phyloP scores from a whole-genome alignment of 2,113 vertebrate species.

The Trichechus manatus region DNA sequence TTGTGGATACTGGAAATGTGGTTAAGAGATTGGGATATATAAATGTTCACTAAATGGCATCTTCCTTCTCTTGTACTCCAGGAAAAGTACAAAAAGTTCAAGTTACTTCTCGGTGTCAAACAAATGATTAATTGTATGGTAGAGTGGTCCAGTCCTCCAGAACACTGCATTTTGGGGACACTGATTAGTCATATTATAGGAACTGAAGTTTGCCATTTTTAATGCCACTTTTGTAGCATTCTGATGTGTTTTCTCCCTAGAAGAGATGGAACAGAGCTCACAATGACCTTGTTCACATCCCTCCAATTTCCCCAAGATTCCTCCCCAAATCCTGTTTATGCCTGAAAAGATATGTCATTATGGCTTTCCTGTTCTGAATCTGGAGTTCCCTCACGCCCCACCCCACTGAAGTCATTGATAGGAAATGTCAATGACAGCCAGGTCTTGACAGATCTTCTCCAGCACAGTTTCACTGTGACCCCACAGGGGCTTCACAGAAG shows the following conservation, averaged over 20 bases:
- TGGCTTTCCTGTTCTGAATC: neutral
- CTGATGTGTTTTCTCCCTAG: neutral
- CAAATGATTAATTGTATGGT: constrained; percentile 28
- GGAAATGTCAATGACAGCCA: constrained; percentile 49
- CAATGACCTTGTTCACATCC: neutral
- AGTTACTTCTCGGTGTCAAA: neutral
- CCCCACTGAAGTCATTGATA: neutral
- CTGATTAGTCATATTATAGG: constrained; percentile 55
- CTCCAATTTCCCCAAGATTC: neutral
- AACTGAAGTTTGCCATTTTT: constrained; percentile 14
- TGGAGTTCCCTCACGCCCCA: neutral
- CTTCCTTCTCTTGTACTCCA: constrained; percentile 9
- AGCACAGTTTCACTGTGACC: neutral
- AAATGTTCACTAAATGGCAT: neutral
- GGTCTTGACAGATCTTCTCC: neutral
- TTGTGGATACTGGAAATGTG: neutral
- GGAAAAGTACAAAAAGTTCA: constrained; percentile 48
- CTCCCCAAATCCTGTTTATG: neutral
- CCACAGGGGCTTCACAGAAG: neutral
- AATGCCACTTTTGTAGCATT: neutral
- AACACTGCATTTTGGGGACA: constrained; percentile 32
- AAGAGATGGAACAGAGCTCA: neutral
- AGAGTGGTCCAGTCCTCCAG: neutral
- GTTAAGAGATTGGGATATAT: neutral
- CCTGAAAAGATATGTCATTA: constrained; percentile 27